These are phyloP conservation scores for Macquaria australasica DNA, from an alignment of 2,113 vertebrate genomes.

Conservation along the genomic window DNA sequence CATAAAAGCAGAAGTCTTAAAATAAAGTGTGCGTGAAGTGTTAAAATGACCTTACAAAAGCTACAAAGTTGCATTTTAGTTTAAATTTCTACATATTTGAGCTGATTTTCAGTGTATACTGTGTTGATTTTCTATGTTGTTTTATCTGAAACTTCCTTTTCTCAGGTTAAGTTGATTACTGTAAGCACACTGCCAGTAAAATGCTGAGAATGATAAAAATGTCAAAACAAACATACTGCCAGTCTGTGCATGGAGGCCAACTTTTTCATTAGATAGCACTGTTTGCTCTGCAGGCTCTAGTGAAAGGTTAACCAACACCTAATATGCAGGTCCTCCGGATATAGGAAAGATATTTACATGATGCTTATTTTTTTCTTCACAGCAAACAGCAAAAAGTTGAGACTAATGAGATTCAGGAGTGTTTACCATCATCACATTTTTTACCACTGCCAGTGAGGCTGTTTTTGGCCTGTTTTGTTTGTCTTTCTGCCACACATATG, in stretches of 20 bases:
- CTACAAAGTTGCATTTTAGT: constrained; percentile 6
- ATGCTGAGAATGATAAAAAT: constrained; percentile 28
- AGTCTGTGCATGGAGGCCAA: background rate
- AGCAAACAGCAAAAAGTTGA: constrained; percentile 36
- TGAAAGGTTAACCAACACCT: constrained; percentile 60
- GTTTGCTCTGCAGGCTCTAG: constrained; percentile 49
- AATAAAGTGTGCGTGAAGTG: background rate
- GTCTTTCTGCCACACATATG: background rate
- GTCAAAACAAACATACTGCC: constrained; percentile 13
- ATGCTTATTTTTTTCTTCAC: constrained; percentile 24
- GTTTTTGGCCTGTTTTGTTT: background rate
- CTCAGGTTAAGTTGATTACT: background rate
- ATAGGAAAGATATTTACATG: constrained; percentile 42
- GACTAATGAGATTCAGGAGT: constrained; percentile 13
- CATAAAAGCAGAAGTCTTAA: constrained; percentile 20
- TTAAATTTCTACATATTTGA: background rate
- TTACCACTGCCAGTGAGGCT: background rate
- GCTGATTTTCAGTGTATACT: background rate
- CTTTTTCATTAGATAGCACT: constrained; percentile 33
- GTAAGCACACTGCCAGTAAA: background rate
- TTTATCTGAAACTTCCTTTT: background rate
- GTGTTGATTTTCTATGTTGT: background rate
- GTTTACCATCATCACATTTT: background rate
- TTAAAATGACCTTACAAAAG: constrained; percentile 4
- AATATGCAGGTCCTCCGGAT: constrained; percentile 30